phyloP scores from a whole-genome alignment of 2,113 vertebrate genomes.

The Channa argus region DNA sequence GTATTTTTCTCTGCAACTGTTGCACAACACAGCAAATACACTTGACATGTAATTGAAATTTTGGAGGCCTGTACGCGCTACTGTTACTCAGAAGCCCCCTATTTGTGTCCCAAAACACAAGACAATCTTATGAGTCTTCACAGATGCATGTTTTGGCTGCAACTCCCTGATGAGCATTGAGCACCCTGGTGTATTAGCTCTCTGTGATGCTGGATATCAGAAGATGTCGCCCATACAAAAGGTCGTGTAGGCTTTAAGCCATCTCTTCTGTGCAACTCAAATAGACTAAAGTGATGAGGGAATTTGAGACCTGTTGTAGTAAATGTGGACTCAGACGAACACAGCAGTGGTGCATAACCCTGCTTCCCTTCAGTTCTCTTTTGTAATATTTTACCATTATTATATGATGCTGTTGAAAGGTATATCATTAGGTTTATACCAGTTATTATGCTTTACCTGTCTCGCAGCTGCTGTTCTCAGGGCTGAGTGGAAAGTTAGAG shows the following conservation, averaged over 20 bases:
- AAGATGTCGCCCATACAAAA: slow-evolving; percentile 17
- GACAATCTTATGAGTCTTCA: not conserved
- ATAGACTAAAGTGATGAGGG: slow-evolving; percentile 26
- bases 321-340: slow-evolving; percentile 20
- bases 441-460: no score
- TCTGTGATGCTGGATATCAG: slow-evolving; percentile 32
- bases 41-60: not conserved
- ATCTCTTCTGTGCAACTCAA: slow-evolving; percentile 18
- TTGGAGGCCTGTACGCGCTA: not conserved
- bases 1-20: not conserved
- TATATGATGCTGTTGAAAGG: not conserved
- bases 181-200: slow-evolving; percentile 20
- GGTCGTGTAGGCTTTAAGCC: not conserved
- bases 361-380: not conserved
- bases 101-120: not conserved
- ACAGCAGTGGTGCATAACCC: not conserved
- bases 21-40: not conserved
- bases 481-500: not conserved
- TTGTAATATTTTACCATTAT: not conserved
- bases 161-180: not conserved
- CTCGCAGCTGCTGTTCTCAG: not conserved
- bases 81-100: slow-evolving; percentile 2
- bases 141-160: not conserved
- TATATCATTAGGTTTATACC: not conserved
- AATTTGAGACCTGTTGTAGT: slow-evolving; percentile 34